These are phyloP conservation scores for Laticauda laticaudata DNA, from an alignment of 2,113 vertebrate genomes.

Conservation along the genomic window DNA sequence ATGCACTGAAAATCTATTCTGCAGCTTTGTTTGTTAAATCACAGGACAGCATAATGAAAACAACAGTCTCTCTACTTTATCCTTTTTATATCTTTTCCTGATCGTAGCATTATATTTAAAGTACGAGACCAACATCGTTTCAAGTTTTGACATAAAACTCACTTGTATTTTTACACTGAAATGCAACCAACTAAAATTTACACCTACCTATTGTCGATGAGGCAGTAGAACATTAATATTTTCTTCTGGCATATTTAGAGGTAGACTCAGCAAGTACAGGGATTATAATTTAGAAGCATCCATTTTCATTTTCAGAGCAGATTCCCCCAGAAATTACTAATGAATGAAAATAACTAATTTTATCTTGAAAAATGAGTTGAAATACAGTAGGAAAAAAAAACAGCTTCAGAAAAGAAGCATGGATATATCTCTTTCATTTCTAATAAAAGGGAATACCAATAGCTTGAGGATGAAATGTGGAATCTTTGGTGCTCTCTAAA, in stretches of 20 bases:
- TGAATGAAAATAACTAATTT: background rate
- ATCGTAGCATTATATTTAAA: constrained; percentile 22
- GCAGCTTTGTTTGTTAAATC: background rate
- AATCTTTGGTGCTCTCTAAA: background rate
- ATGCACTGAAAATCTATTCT: background rate
- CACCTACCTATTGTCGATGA: background rate
- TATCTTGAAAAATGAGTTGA: background rate
- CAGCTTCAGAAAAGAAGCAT: background rate
- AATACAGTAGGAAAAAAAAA: too few species aligned
- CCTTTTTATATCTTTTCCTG: constrained; percentile 8
- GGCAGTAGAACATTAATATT: constrained; percentile 13
- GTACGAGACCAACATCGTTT: background rate
- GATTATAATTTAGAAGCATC: background rate
- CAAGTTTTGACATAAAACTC: constrained; percentile 6
- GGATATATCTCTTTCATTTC: background rate
- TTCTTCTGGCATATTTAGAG: constrained; percentile 25
- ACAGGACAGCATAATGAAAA: constrained; percentile 36
- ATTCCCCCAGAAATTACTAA: background rate
- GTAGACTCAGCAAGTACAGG: constrained; percentile 28
- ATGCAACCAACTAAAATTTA: background rate
- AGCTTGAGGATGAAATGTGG: background rate
- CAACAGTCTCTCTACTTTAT: background rate
- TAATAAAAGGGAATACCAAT: background rate
- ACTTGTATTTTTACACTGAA: constrained; percentile 13
- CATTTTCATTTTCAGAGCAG: background rate